Percentiles rank a stretch among this genome's conserved stretches.
These are phyloP conservation scores for Caenorhabditis briggsae DNA, from an alignment of 1,140 invertebrate species.

Conservation along the genomic window DNA sequence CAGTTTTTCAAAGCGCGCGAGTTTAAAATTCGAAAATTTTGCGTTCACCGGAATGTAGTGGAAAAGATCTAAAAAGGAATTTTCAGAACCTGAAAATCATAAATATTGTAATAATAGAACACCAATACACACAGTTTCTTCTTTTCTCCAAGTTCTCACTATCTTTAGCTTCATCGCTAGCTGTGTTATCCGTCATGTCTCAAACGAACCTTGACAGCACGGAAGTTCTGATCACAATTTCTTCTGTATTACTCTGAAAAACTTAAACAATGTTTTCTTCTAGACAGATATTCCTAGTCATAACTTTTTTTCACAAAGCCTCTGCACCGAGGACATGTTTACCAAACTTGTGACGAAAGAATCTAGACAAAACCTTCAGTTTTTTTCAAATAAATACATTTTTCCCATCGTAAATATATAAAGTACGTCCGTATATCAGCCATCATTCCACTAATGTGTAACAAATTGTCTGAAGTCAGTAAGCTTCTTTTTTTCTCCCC, in stretches of 20 bases:
- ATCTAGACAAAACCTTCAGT: background rate
- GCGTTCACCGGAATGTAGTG: no score
- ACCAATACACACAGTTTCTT: background rate
- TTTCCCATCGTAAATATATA: background rate
- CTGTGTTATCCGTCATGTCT: slow-evolving; percentile 13
- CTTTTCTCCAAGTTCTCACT: background rate
- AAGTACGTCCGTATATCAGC: background rate
- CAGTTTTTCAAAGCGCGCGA: background rate
- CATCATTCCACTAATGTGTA: slow-evolving; percentile 11
- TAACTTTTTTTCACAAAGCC: no score
- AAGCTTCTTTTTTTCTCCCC: background rate
- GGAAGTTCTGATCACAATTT: background rate
- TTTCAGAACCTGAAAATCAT: no score
- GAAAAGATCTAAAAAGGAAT: no score
- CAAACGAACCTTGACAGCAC: background rate
- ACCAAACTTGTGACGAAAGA: background rate
- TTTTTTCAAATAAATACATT: background rate
- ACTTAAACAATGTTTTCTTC: background rate
- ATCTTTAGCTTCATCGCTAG: background rate
- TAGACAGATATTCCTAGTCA: background rate
- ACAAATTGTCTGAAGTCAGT: background rate
- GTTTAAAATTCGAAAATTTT: background rate
- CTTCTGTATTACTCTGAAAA: no score
- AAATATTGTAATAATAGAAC: no score
- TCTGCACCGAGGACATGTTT: background rate